Conservation (phyloP, 53 echinoderm and acorn worm genomes). For the Echinometra lucunter region DNA sequence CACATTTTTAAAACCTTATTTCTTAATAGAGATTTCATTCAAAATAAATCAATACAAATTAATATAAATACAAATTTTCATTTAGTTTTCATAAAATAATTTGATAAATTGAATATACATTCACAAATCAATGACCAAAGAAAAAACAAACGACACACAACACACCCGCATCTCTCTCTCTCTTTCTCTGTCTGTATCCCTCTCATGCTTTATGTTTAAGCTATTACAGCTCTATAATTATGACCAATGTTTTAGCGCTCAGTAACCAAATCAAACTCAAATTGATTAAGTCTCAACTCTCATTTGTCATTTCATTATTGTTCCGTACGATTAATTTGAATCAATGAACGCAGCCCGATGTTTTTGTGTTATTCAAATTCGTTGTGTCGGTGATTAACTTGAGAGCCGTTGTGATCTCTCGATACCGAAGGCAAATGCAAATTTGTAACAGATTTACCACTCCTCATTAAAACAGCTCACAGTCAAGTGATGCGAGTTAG, state of each 20-base stretch:
- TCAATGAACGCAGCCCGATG: not conserved
- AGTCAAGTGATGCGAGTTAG: slow-evolving; percentile 32
- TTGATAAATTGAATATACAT: no score
- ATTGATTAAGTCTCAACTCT: no score
- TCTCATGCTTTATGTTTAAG: no score
- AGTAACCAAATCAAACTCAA: not conserved
- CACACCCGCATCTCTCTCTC: no score
- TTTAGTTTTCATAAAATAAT: no score
- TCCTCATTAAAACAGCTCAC: slow-evolving; percentile 40
- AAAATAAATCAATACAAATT: no score
- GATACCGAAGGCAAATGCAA: slow-evolving; percentile 17
- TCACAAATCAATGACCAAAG: no score
- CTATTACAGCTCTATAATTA: not conserved
- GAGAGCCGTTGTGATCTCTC: not conserved
- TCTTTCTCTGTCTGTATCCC: not conserved
- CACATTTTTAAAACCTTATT: no score
- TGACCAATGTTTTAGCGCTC: not conserved
- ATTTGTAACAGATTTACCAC: slow-evolving; percentile 28
- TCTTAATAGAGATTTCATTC: no score
- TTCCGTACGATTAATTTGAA: not conserved
- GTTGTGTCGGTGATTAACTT: slow-evolving; percentile 1
- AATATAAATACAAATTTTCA: no score
- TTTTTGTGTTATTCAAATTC: not conserved
- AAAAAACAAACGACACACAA: no score
- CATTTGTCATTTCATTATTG: no score